Base-by-base conservation (phyloP, 2,113 vertebrate genomes). In the Onychorhynchus coronatus region DNA sequence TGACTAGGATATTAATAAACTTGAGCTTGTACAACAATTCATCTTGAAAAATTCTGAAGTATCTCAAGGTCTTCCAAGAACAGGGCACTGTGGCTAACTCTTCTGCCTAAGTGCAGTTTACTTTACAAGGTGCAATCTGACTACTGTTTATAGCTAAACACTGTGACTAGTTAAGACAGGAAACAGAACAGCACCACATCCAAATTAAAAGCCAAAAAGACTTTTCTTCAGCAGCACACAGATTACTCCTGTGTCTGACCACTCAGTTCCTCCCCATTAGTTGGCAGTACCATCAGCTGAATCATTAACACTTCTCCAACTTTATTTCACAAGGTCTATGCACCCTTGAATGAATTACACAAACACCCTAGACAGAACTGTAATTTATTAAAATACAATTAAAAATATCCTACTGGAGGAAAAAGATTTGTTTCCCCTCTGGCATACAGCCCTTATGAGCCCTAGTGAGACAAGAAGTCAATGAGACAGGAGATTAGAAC, bases 111-210 rank as follows among this genome's bases (percentile, higher is more conserved):
- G 77, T 81, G 55, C 56, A 89, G 41, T 82, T 94, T 87, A 53
- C 72, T 78, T 63, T 67, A 67, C 35, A 61, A 74, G 70, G 84
- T 79, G 71, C 66, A 89, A 66, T 79, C 17, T 82, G 41, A 46
- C 70, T 53, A 13, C 24, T 95, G 93, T 95, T 96, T 93, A 85
- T 23, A 70, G 73, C 81, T 93, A 94, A 96, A 91, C 71, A 95
- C 4, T 14, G 37, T 0, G 4, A 63, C 89, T 49, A 24, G 84
- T 37, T 72, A 78, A 62, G 61, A 56, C 73, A 95, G 77, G 62
- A 65, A 85, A 61, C 17, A 35, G 65, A 86, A 58, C 17, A n/a
- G 70, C 44, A 35, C 28, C 14, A 5, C 8, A 56, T 33, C 41
- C 66, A 72, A 58, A 53, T 7, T 31, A 58, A 87, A 95, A 61